Evolutionary conservation across 2,888 invertebrate genomes (phyloP), one percentile per base, ranked within the genome.

Genomic region (Caenorhabditis macrosperma): DNA sequence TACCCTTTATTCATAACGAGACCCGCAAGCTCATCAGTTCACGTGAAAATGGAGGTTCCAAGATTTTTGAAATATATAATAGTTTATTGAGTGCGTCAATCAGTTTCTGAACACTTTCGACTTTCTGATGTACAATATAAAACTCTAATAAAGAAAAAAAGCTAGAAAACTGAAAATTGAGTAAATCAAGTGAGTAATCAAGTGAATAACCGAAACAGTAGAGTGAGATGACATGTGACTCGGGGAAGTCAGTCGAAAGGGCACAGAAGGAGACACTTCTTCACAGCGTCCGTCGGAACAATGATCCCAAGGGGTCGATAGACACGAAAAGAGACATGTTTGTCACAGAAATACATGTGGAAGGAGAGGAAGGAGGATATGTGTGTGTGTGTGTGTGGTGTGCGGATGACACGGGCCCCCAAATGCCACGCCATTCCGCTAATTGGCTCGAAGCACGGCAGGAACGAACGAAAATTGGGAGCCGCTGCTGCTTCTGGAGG

Each of bases 341-440:
- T 46, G 46, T 46, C 46, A 46, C 46, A 46, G 46, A 46, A 46
- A 46, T 46, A 46, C 22, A 22, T 46, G 46, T 46, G 46, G 15
- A 38, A 38, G 15, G 7, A 15, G 38, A 38, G 15, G 7, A 15
- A 15, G 38, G 6, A 10, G 6, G 33, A 33, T 33, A 33, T 33
- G 38, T 12, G 38, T 38, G n/a, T n/a, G n/a, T n/a, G n/a, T n/a
- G n/a, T n/a, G n/a, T n/a, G n/a, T n/a, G n/a, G n/a, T n/a, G 38
- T 38, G 38, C 38, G 38, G 38, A 38, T 38, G 38, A 38, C 38
- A 38, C 12, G 38, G 38, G 38, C 7, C 38, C 38, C 38, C 9
- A 15, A 38, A 38, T 38, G 38, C 38, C 38, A 38, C 38, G 38
- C 38, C 38, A 38, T 38, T 38, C 38, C 38, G 38, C 38, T 38